Conservation (phyloP, 2,888 invertebrate genomes). For the Sesia apiformis region DNA sequence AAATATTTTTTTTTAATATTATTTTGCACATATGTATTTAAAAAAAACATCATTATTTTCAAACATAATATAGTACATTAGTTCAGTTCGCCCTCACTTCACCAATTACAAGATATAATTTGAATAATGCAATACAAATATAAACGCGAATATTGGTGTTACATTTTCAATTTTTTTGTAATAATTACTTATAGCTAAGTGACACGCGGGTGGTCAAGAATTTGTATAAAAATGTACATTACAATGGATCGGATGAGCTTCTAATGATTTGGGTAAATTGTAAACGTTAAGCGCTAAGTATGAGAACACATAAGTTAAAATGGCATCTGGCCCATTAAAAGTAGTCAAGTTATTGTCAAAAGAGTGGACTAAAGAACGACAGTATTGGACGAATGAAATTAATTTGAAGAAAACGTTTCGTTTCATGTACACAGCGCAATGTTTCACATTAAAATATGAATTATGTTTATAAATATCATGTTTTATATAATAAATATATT, state of each 20-base stretch:
- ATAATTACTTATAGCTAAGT: slow-evolving; percentile 14
- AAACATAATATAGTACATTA: too few species aligned
- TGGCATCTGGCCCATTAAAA: slow-evolving; percentile 17
- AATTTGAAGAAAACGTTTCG: slow-evolving; percentile 25
- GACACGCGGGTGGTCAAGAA: slow-evolving; percentile 30
- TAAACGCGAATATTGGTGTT: slow-evolving; percentile 45
- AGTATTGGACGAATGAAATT: slow-evolving; percentile 42
- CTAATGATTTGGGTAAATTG: slow-evolving; percentile 33
- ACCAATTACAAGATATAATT: too few species aligned
- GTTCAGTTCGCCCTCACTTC: too few species aligned
- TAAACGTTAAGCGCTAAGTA: slow-evolving; percentile 25
- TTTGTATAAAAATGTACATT: slow-evolving; percentile 33
- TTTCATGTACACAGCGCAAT: slow-evolving; percentile 17
- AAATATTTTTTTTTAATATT: too few species aligned
- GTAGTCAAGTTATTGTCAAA: slow-evolving; percentile 25
- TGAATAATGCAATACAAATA: not conserved
- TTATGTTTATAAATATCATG: slow-evolving; percentile 31
- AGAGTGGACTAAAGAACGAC: slow-evolving; percentile 35
- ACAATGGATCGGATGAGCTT: slow-evolving; percentile 54
- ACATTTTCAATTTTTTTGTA: slow-evolving; percentile 16
- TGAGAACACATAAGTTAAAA: slow-evolving; percentile 32
- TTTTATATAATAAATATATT: slow-evolving; percentile 12
- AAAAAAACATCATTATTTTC: too few species aligned
- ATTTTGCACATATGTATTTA: too few species aligned
- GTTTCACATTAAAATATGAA: slow-evolving; percentile 21